phyloP scores from a whole-genome alignment of 2,113 vertebrate species.

The Rhegmatorhina hoffmannsi region DNA sequence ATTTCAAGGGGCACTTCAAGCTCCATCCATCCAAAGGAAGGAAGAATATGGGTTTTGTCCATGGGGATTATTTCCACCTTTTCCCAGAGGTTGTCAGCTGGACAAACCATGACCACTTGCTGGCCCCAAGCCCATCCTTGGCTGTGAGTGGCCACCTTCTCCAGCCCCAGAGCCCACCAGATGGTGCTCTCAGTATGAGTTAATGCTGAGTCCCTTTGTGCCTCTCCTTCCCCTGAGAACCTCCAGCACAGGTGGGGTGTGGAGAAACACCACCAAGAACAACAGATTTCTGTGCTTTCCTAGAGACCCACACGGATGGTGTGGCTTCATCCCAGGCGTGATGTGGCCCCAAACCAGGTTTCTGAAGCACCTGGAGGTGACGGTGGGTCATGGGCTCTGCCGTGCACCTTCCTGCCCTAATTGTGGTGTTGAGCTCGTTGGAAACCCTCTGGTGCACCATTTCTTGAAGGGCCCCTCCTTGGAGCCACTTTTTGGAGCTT shows the following conservation, averaged over 20 bases:
- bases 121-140: background rate
- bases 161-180: slow-evolving; percentile 38
- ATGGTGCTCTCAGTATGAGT: slow-evolving; percentile 66
- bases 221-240: background rate
- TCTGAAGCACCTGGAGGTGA: background rate
- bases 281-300: background rate
- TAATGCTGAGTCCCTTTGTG: background rate
- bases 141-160: accelerated
- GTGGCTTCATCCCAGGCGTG: accelerated
- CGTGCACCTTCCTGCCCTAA: background rate
- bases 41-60: background rate
- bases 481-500: background rate
- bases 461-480: background rate
- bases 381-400: background rate
- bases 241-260: background rate
- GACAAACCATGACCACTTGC: background rate
- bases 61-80: background rate
- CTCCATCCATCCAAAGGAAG: background rate
- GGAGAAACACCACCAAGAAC: background rate
- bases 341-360: accelerated
- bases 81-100: background rate
- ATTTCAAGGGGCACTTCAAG: background rate
- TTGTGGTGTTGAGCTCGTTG: background rate
- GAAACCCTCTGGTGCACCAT: accelerated
- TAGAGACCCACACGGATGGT: background rate